These are phyloP conservation scores for Anser brachyrhynchus DNA, from an alignment of 2,113 vertebrate genomes.

Conservation along the genomic window DNA sequence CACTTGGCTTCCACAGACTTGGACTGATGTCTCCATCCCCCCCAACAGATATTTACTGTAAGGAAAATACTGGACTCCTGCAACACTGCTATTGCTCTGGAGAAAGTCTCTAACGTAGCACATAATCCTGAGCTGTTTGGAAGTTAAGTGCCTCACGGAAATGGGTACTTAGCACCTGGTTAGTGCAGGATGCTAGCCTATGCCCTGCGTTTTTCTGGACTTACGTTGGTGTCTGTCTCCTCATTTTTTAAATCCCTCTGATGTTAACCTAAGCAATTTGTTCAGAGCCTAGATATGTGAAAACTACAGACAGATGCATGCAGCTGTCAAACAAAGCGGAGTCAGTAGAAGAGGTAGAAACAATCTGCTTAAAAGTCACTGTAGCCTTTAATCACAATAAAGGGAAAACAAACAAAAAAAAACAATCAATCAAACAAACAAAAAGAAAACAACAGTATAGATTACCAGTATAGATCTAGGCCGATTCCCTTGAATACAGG, in stretches of 20 bases:
- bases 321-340: not conserved
- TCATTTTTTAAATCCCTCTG: not conserved
- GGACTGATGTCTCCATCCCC: not conserved
- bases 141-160: constrained; percentile 12
- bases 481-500: not conserved
- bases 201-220: not conserved
- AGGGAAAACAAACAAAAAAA: not conserved
- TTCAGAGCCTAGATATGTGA: not conserved
- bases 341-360: not conserved
- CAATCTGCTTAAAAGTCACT: not conserved
- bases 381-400: not conserved
- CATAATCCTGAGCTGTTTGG: not conserved
- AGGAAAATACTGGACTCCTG: not conserved
- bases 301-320: not conserved
- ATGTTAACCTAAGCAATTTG: not conserved
- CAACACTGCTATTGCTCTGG: not conserved
- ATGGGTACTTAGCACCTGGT: not conserved
- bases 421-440: too few species aligned
- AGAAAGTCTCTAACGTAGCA: not conserved
- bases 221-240: not conserved
- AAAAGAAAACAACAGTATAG: too few species aligned
- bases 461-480: not conserved
- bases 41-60: not conserved
- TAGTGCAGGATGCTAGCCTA: not conserved
- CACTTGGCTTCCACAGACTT: not conserved